These are phyloP conservation scores for Drosophila kuntzei DNA, from an alignment of 2,888 invertebrate genomes.

Conservation along the genomic window DNA sequence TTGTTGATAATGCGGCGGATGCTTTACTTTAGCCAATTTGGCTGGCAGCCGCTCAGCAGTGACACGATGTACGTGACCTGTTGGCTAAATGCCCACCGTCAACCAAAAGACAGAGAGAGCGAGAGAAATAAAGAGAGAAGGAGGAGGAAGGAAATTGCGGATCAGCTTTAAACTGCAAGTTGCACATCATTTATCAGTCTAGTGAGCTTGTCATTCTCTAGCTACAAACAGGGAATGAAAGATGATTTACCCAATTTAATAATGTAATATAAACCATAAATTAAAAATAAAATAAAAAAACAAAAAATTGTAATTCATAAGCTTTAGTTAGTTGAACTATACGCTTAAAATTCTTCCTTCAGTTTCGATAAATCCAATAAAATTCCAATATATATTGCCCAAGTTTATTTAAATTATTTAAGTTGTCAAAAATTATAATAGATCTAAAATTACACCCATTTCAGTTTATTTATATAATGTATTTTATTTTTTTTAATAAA, in stretches of 20 bases:
- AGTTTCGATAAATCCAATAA: too few relatives aligned
- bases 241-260: slow-evolving; percentile 11
- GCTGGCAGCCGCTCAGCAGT: slow-evolving; percentile 76
- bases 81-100: slow-evolving; percentile 60
- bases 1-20: slow-evolving; percentile 75
- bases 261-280: background rate
- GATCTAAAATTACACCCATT: too few relatives aligned
- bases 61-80: slow-evolving; percentile 77
- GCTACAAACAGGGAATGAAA: slow-evolving; percentile 11
- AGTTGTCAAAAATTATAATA: too few relatives aligned
- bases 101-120: slow-evolving; percentile 9
- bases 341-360: too few relatives aligned
- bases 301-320: background rate
- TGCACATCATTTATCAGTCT: slow-evolving; percentile 61
- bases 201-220: slow-evolving; percentile 33
- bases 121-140: slow-evolving; percentile 1
- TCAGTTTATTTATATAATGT: background rate
- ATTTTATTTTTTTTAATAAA: background rate
- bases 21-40: slow-evolving; percentile 77
- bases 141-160: background rate
- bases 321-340: too few relatives aligned
- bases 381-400: too few relatives aligned
- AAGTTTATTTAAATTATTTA: too few relatives aligned
- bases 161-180: slow-evolving; percentile 59
- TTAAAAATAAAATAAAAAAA: background rate